Evolutionary conservation across 2,888 invertebrate species (phyloP), one percentile per base, ranked within the genome.

Genomic region (Autographa pulchrina): DNA sequence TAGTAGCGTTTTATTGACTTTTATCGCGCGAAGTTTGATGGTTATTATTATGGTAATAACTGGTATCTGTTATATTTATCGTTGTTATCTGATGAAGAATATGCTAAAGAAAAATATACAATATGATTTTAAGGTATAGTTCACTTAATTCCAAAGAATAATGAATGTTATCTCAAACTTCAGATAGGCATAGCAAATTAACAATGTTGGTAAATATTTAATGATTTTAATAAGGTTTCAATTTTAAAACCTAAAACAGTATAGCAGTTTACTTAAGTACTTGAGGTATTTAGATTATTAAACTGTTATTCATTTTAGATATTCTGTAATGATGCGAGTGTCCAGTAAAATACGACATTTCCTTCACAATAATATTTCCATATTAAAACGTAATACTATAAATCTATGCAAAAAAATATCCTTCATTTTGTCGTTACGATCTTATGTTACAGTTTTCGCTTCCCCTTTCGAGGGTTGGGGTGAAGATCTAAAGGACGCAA

Each of bases 371-470:
- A 8, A n/a, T 11, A 61, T 20, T 25, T 18, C 18, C 31, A 14
- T 58, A 48, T 48, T 20, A 14, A 41, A 58, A 66, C n/a, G 32
- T 48, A 38, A 54, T 13, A 63, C 32, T 43, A 68, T 75, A 77
- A 72, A 78, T 75, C 65, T 58, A 32, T 70, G 72, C 62, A 68
- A 63, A 59, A 75, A 80, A 78, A 75, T 67, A 78, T 60, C 63
- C 62, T 64, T 62, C 62, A 69, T 80, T 78, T 74, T 63, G 75
- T 73, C 72, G 75, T 74, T 81, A 70, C 67, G 68, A 80, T 73
- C 81, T 74, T 65, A 73, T 75, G 73, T 78, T 81, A 81, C 72
- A 80, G 74, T 82, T 80, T 74, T 71, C 72, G 62, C 38, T 67
- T 68, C 62, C 64, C 67, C 60, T 75, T 70, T 65, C 20, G 65